Base-by-base conservation (phyloP, 2,888 invertebrate species). In the Drosophila conformis region DNA sequence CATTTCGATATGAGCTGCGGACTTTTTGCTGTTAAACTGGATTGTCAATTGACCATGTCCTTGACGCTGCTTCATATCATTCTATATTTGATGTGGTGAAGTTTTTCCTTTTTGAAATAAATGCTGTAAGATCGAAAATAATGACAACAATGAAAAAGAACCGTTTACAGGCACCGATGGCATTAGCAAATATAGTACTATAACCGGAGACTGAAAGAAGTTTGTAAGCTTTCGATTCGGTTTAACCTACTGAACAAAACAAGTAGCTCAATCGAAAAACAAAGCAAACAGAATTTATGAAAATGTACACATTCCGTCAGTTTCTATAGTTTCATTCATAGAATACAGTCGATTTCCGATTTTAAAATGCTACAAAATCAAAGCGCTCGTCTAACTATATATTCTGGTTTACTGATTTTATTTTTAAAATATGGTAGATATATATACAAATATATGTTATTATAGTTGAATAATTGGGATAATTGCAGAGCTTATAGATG, bases 391-490 rank as follows among this genome's bases (percentile, higher is more conserved):
- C 15, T 13, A 21, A 36, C 25, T 21, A 13, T 51, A 2, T 42
- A 27, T 13, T 31, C n/a, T 25, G 27, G 3, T 5, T 38, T 35
- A 4, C 4, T 38, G 0, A 10, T 33, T 21, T 38, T 27, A 1
- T 27, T 7, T 5, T 36, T 6, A 2, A 4, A 8, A 46, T 27
- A 13, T 21, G 27, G 70, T 70, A 61, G 61, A 60, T 27, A 25
- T 1, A 10, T 15, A 10, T 29, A 27, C 18, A 2, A 25, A 31
- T 1, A 4, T n/a, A 6, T 35, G 10, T 21, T 5, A 25, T 21
- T 46, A 25, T 46, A 2, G 18, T 40, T 46, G 18, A 51, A 18
- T n/a, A 6, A 27, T 29, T 29, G 1, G 3, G 1, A 29, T n/a
- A 51, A 29, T 56, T 38, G 25, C 38, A 56, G 61, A 38, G 56